Base-by-base conservation (phyloP, 1,140 invertebrate genomes). In the Pseudobourletiella spinata region DNA sequence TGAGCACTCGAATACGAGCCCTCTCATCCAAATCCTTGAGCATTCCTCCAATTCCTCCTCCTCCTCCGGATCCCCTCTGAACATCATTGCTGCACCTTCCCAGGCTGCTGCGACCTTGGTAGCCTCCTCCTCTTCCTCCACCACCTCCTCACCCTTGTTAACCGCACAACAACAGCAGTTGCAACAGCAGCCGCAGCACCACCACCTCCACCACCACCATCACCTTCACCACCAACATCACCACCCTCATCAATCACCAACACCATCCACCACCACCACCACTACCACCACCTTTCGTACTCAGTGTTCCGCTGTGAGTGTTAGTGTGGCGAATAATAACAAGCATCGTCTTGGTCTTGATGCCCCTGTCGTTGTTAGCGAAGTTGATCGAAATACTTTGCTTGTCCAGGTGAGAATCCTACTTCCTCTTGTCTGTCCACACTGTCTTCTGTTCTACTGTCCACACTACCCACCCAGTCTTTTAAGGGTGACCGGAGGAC, bases 401-500 rank as follows among this genome's bases (percentile, higher is more conserved):
- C 51, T 54, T 32, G 60, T 62, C 44, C 61, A 63, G 61, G 61
- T 63, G 61, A 63, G 61, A 48, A 15, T 51, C 48, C 6, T 39
- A n/a, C n/a, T n/a, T n/a, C n/a, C n/a, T n/a, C n/a, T n/a, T n/a
- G n/a, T n/a, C n/a, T 39, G 11, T 39, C 35, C 35, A 39, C 11
- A 11, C 35, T 39, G 11, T 11, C 11, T 39, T n/a, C n/a, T 39
- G 35, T 39, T 39, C 11, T 11, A 11, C n/a, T 39, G 11, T n/a
- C 11, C 35, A 11, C 35, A 39, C 35, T 39, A 11, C 35, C n/a
- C n/a, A 11, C 35, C n/a, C 35, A 39, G n/a, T n/a, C n/a, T n/a
- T n/a, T n/a, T n/a, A n/a, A n/a, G n/a, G n/a, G n/a, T n/a, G n/a
- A n/a, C n/a, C n/a, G n/a, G n/a, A n/a, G n/a, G n/a, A n/a, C n/a